A percentile compares a stretch with the other conserved stretches of the same genome.
Conservation (phyloP, 2,113 vertebrate genomes). For the Seriola dumerili region DNA sequence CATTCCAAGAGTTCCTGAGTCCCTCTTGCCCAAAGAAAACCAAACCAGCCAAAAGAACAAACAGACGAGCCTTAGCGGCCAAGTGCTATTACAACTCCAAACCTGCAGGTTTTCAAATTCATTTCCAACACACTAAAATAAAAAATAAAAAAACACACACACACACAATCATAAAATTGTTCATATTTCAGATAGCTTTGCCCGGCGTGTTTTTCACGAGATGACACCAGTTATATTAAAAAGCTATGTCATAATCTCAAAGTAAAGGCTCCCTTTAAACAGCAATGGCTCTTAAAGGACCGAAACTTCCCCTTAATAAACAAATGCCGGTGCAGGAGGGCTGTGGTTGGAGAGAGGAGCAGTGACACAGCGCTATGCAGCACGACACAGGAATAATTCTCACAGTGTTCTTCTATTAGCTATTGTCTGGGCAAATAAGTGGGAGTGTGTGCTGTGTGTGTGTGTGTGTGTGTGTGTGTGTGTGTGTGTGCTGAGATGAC, state of each 20-base stretch:
- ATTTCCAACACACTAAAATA: conserved; percentile 52
- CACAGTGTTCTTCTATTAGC: conserved; percentile 60
- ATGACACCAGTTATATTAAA: conserved; percentile 73
- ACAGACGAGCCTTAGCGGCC: conserved; percentile 57
- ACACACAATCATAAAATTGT: conserved; percentile 57
- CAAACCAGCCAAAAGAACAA: conserved; percentile 65
- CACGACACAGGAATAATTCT: conserved; percentile 63
- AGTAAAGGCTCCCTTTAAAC: conserved; percentile 61
- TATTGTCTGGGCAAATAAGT: conserved; percentile 73
- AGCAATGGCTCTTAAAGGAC: conserved; percentile 75
- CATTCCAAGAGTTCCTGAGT: conserved; percentile 71
- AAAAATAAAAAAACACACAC: background rate
- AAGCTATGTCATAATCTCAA: conserved; percentile 75
- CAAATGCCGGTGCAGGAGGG: conserved; percentile 61
- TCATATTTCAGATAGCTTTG: conserved; percentile 39
- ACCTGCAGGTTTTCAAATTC: conserved; percentile 59
- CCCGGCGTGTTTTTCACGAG: conserved; percentile 36
- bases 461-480: conserved; percentile 33
- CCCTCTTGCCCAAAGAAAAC: conserved; percentile 60
- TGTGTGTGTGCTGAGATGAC: conserved; percentile 35
- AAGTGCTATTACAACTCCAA: conserved; percentile 62
- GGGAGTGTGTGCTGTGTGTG: conserved; percentile 55
- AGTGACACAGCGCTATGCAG: conserved; percentile 63
- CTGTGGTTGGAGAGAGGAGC: conserved; percentile 42
- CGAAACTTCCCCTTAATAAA: conserved; percentile 66